These are phyloP conservation scores for Antechinus stuartii DNA, from an alignment of 2,113 vertebrate species.

Conservation along the genomic window DNA sequence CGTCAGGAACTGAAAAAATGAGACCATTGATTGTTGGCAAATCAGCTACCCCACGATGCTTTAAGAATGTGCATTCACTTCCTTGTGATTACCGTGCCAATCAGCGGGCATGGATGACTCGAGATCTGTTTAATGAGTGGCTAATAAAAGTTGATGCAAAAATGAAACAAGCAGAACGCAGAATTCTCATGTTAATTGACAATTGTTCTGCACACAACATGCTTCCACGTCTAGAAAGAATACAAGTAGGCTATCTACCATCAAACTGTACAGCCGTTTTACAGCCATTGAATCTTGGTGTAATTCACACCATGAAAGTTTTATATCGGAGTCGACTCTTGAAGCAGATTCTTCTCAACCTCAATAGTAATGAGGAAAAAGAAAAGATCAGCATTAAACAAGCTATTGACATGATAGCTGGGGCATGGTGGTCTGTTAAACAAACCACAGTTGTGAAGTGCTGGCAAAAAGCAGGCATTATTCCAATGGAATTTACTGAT, in stretches of 20 bases:
- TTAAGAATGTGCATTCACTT: constrained; percentile 53
- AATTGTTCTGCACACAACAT: constrained; percentile 31
- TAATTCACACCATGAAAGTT: constrained; percentile 47
- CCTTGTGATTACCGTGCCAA: constrained; percentile 54
- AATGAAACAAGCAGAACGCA: constrained; percentile 31
- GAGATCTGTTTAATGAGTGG: constrained; percentile 54
- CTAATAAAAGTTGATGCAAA: constrained; percentile 39
- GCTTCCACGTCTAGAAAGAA: constrained; percentile 26
- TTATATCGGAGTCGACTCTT: constrained; percentile 40
- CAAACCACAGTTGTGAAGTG: constrained; percentile 41
- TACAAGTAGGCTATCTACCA: constrained; percentile 43
- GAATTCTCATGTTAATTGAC: constrained; percentile 44
- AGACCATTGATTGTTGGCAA: constrained; percentile 62
- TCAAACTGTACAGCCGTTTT: constrained; percentile 43
- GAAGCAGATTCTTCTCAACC: constrained; percentile 40
- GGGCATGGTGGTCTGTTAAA: constrained; percentile 30
- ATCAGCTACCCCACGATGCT: constrained; percentile 50
- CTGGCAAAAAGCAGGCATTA: constrained; percentile 52
- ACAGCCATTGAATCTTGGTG: constrained; percentile 48
- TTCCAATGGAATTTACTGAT: constrained; percentile 35
- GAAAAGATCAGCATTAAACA: constrained; percentile 36
- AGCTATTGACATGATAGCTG: constrained; percentile 18
- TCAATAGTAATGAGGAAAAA: constrained; percentile 31
- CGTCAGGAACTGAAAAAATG: constrained; percentile 65
- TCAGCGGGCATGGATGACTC: constrained; percentile 42